Evolutionary conservation across 2,888 invertebrate species (phyloP).

Genomic region (Oeneis ivallda): DNA sequence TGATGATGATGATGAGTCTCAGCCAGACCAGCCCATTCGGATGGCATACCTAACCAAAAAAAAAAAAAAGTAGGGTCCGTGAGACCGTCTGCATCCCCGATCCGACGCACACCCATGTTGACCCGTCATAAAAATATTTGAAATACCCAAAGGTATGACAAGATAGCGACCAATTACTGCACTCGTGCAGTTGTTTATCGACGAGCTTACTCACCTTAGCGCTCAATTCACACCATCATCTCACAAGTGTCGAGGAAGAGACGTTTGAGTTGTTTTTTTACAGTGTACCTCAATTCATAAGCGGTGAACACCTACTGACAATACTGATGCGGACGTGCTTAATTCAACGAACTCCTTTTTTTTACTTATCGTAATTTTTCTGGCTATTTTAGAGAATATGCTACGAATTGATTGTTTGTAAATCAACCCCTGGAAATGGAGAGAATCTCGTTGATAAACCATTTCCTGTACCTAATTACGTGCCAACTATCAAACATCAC

Average conservation of each 20-base stretch:
- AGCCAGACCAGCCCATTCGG: too few species aligned
- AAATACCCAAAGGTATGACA: constrained; percentile 50
- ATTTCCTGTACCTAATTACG: too few species aligned
- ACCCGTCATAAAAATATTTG: constrained; percentile 35
- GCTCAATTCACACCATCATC: constrained; percentile 80
- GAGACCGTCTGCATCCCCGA: constrained; percentile 12
- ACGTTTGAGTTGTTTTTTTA: constrained; percentile 68
- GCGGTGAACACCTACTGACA: constrained; percentile 35
- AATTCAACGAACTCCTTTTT: too few species aligned
- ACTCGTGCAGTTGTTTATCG: constrained; percentile 74
- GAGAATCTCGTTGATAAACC: too few species aligned
- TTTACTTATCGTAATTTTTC: too few species aligned
- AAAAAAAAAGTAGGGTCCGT: not conserved
- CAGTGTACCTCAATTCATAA: constrained; percentile 44
- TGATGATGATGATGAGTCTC: too few species aligned
- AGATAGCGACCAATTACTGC: constrained; percentile 72
- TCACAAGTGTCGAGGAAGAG: constrained; percentile 69
- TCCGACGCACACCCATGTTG: constrained; percentile 6
- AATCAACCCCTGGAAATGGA: too few species aligned
- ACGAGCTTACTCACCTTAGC: constrained; percentile 75
- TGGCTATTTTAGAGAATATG: too few species aligned
- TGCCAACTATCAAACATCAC: too few species aligned
- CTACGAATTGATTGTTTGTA: not conserved
- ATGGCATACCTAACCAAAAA: too few species aligned
- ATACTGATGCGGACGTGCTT: too few species aligned